Evolutionary conservation across 2,113 vertebrate genomes (phyloP), one percentile per base, ranked within the genome.

Genomic region (Dolichallabes microphthalmus): DNA sequence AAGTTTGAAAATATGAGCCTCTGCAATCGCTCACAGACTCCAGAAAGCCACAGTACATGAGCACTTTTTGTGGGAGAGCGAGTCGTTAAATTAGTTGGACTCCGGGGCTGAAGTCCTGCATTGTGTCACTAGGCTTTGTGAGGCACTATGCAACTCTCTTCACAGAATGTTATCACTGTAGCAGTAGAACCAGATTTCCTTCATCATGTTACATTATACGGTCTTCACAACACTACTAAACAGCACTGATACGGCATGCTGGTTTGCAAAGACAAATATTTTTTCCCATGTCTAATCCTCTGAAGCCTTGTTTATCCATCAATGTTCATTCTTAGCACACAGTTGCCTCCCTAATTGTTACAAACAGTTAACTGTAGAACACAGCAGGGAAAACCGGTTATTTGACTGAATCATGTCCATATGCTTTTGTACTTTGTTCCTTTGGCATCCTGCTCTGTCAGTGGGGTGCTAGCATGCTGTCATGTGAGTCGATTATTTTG

Each of bases 321-420:
- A 83, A 2, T 61, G 52, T 60, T 61, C 4, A 25, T 76, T 55
- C 17, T 57, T 58, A 22, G 27, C 25, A n/a, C 63, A 30, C 3
- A 22, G 58, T 58, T 35, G 27, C 55, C 32, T 63, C 60, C 78
- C 58, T 63, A 80, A 80, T 64, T 80, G 60, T 80, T 50, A 25
- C 57, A 80, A 61, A 60, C 58, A 80, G 58, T 50, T 64, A 60
- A 80, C 58, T 7, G 57, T 35, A 13, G 11, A 15, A 15, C 77
- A 80, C 77, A 61, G 77, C 58, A 80, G 58, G 78, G 25, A 50
- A 45, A 80, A 80, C 78, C 60, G 35, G 79, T 81, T 81, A n/a
- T 52, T 64, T 50, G 45, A 52, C 35, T 64, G 79, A 63, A 35
- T 80, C 15, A n/a, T 80, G 32, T 27, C 39, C 60, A 27, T 81